A percentile compares a stretch with the other conserved stretches of the same genome.
Evolutionary conservation across 2,113 vertebrate genomes (phyloP).

Genomic region (Coreoperca whiteheadi): DNA sequence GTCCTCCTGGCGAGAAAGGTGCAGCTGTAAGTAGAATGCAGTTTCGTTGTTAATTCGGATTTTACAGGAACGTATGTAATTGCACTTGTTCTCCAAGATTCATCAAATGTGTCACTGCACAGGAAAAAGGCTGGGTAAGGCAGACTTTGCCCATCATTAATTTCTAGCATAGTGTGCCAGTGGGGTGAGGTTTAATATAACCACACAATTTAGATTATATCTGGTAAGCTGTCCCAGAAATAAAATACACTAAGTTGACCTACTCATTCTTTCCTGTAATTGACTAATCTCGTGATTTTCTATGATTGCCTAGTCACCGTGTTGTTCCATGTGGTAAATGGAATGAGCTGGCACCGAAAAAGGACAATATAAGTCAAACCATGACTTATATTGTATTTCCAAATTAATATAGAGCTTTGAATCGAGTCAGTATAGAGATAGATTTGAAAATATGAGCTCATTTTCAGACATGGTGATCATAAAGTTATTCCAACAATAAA

Average conservation of each 20-base stretch:
- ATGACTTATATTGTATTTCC: background rate
- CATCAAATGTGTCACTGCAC: constrained; percentile 15
- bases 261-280: background rate
- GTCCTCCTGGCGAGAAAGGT: constrained; percentile 95
- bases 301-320: background rate
- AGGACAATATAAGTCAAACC: background rate
- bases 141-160: background rate
- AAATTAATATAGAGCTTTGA: background rate
- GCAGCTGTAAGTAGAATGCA: constrained; percentile 85
- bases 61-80: constrained; percentile 6
- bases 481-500: background rate
- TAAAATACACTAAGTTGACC: background rate
- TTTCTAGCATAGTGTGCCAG: background rate
- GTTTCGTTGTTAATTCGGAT: background rate
- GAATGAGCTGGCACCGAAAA: background rate
- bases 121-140: background rate
- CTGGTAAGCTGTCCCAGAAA: constrained; percentile 16
- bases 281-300: constrained; percentile 12
- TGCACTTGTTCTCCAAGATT: constrained; percentile 17
- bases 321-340: background rate
- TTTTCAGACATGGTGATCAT: background rate
- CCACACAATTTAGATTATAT: constrained; percentile 23
- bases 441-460: background rate
- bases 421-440: background rate
- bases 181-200: constrained; percentile 15